Percentiles rank a stretch among this genome's conserved stretches.
phyloP scores from a whole-genome alignment of 2,888 invertebrate species.

The Rhamphomyia laevipes region DNA sequence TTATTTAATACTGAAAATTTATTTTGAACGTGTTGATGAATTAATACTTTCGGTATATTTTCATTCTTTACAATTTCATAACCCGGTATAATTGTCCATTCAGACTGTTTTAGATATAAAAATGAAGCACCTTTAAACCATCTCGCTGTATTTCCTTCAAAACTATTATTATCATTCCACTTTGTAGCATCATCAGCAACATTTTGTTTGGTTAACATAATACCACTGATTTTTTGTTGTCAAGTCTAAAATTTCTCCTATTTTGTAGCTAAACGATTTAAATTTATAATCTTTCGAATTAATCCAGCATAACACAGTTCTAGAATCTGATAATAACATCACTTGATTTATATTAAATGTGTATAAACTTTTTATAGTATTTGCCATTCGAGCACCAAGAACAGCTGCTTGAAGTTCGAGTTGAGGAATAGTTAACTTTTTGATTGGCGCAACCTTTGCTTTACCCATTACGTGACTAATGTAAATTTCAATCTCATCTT shows the following conservation, averaged over 20 bases:
- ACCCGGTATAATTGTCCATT: not conserved
- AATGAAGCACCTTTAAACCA: conserved; percentile 1
- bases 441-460: conserved; percentile 5
- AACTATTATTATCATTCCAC: not conserved
- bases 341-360: not conserved
- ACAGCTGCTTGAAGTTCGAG: conserved; percentile 5
- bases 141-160: not conserved
- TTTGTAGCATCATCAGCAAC: conserved; percentile 8
- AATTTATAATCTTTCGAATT: conserved; percentile 3
- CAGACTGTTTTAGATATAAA: not conserved
- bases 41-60: not conserved
- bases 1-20: not conserved
- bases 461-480: not conserved
- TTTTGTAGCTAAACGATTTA: not conserved
- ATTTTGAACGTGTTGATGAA: not conserved
- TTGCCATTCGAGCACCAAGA: conserved; percentile 2
- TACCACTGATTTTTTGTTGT: not conserved
- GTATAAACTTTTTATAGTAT: conserved; percentile 4
- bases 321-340: conserved; percentile 8
- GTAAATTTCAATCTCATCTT: not conserved
- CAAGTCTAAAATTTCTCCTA: conserved; percentile 3
- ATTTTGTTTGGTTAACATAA: conserved; percentile 2
- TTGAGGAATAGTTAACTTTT: conserved; percentile 1
- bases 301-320: conserved; percentile 3
- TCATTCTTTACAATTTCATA: not conserved